Base-by-base conservation (phyloP, 2,113 vertebrate species). In the Phycodurus eques region DNA sequence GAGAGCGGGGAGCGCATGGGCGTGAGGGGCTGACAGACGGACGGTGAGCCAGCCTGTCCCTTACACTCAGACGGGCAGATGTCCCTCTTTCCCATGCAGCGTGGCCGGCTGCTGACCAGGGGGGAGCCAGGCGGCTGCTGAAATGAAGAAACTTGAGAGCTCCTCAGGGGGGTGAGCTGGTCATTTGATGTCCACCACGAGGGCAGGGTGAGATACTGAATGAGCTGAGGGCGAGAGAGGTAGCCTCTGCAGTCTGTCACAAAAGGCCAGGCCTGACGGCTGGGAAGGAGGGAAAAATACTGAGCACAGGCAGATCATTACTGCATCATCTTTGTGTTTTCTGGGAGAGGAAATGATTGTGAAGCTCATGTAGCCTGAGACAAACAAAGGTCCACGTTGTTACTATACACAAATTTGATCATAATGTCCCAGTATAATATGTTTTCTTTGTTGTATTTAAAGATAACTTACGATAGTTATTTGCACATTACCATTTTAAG, bases 51-150 rank as follows among this genome's bases (percentile, higher is more conserved):
- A 80, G 90, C 76, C 88, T 93, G 93, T 94, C 93, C 95, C 95
- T 95, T 94, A 94, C 96, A 93, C 93, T 93, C 93, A 98, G 95
- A 97, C 94, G 94, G 96, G 94, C 98, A 98, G 96, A 96, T 98
- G 96, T 96, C 97, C 95, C 44, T 92, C 94, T 93, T 94, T 94
- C 93, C 91, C 67, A 66, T 49, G 64, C 94, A 87, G 90, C 90
- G 91, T 93, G 90, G 82, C 88, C 80, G 85, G 85, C 90, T 87
- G 90, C 85, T 87, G 89, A 91, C 89, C 82, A 91, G 91, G 92
- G 81, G 84, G 93, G 95, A 94, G 88, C 84, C 94, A 94, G 94
- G 93, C 93, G 91, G 95, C 90, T 92, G 93, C 94, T 94, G 94
- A 96, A 96, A 96, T 93, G 94, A 94, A 94, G 96, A 96, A 96